Evolutionary conservation across 2,797 vertebrate species (phyloP), one percentile per base, ranked within the genome.

Genomic region (Melopsittacus undulatus): DNA sequence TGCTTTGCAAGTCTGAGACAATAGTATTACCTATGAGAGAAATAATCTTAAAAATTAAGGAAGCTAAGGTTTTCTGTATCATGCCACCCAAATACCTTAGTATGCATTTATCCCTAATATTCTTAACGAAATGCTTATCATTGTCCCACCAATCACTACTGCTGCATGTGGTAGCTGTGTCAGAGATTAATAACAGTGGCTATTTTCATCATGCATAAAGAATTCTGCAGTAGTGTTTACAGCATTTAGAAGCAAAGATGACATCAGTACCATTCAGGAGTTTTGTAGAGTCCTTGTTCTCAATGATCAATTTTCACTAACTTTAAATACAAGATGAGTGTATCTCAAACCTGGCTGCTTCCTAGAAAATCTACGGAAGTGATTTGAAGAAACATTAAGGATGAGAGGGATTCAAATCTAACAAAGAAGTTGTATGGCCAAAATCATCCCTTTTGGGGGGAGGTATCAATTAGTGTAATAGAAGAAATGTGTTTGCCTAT

Each of bases 181-280:
- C 54, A 78, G 67, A 62, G 61, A 36, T 74, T 61, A 89, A 66
- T 49, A 72, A 82, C 27, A 64, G 59, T 38, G 76, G n/a, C 49
- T 75, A 48, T 84, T 95, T 96, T 54, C 72, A 79, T 54, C 34
- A 49, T 9, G n/a, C 56, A 66, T 38, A 92, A 90, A 86, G 79
- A 92, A 87, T 42, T 89, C 57, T 73, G 43, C 56, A 83, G 83
- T 56, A 83, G 46, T 62, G 19, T 82, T 91, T 66, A 77, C 40
- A 83, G 61, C 52, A 72, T 38, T 63, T 38, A 57, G 32, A 27
- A 85, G 27, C 43, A 89, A 68, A 84, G 72, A 48, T 0, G 0
- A 51, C 46, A 88, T 17, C 36, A 83, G 69, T 63, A 40, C 48
- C 40, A 36, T 40, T 88, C 32, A 40, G 61, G 43, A 80, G 12